A percentile compares a stretch with the other conserved stretches of the same genome.
Conservation (phyloP, 2,888 invertebrate species). For the Argyresthia albistria region DNA sequence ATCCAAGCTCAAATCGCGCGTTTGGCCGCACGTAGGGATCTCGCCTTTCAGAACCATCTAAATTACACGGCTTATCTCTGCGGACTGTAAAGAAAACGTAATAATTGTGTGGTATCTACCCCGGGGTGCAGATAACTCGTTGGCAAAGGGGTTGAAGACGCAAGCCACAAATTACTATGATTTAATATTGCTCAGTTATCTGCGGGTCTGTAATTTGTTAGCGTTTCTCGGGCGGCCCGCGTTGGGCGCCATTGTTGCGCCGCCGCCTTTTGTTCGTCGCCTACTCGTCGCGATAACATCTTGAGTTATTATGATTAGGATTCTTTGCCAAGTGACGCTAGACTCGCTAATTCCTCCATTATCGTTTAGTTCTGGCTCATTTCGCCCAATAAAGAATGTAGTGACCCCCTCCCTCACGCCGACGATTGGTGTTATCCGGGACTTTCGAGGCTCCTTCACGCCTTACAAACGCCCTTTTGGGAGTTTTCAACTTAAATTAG, state of each 20-base stretch:
- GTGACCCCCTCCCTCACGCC: not conserved
- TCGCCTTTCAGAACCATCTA: not conserved
- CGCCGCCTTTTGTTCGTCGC: slow-evolving; percentile 67
- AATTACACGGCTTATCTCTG: not conserved
- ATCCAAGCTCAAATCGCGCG: not conserved
- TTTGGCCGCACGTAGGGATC: not conserved
- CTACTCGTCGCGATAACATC: slow-evolving; percentile 60
- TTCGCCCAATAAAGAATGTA: slow-evolving; percentile 1
- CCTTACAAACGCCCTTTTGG: not conserved
- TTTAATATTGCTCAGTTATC: slow-evolving; percentile 73
- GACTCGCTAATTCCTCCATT: slow-evolving; percentile 61
- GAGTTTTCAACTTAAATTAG: not conserved
- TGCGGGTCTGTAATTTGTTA: slow-evolving; percentile 68
- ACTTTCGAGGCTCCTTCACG: not conserved
- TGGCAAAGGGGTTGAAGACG: slow-evolving; percentile 48
- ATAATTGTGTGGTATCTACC: slow-evolving; percentile 25
- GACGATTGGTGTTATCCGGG: not conserved
- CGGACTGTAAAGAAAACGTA: slow-evolving; percentile 25
- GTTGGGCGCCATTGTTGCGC: slow-evolving; percentile 63
- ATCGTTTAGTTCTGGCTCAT: slow-evolving; percentile 29
- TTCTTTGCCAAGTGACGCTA: slow-evolving; percentile 65
- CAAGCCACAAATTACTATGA: slow-evolving; percentile 70
- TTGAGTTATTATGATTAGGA: slow-evolving; percentile 72
- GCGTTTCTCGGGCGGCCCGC: slow-evolving; percentile 47
- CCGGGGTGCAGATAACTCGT: slow-evolving; percentile 41